These are phyloP conservation scores for Barypeithes pellucidus DNA, from an alignment of 2,888 invertebrate genomes.

Conservation along the genomic window DNA sequence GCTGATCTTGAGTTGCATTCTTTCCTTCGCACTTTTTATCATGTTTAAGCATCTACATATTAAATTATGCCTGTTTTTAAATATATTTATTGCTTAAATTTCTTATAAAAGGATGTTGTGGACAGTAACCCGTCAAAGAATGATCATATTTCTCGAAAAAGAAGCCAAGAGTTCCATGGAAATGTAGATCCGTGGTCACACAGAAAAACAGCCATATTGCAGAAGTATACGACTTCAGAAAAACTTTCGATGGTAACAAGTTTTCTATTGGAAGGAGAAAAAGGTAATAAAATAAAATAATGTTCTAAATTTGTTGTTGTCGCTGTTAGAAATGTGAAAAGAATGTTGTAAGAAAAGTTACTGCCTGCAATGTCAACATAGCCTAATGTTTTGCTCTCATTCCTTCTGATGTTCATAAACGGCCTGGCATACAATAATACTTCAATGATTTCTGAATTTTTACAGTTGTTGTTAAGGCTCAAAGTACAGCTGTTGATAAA, in stretches of 20 bases:
- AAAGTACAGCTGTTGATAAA: constrained; percentile 88
- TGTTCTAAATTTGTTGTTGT: no score
- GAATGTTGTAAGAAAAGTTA: no score
- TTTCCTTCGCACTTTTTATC: no score
- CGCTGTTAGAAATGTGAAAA: no score
- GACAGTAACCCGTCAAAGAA: constrained; percentile 51
- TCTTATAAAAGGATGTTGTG: constrained; percentile 55
- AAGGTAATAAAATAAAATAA: constrained; percentile 73
- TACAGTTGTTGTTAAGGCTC: constrained; percentile 85
- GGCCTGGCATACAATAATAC: no score
- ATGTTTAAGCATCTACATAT: no score
- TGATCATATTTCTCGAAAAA: neutral
- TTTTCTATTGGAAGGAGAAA: constrained; percentile 87
- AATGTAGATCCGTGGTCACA: constrained; percentile 84
- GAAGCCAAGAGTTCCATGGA: constrained; percentile 55
- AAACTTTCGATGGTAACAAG: constrained; percentile 93
- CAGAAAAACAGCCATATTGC: constrained; percentile 84
- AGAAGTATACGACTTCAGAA: constrained; percentile 94
- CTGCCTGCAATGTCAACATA: no score
- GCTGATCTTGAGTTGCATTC: no score
- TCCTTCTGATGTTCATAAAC: no score
- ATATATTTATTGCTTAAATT: no score
- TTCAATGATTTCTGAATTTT: constrained; percentile 55
- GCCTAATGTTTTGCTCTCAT: no score
- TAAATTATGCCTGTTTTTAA: no score